Conservation (phyloP, 2,113 vertebrate genomes). For the Orcinus orca region DNA sequence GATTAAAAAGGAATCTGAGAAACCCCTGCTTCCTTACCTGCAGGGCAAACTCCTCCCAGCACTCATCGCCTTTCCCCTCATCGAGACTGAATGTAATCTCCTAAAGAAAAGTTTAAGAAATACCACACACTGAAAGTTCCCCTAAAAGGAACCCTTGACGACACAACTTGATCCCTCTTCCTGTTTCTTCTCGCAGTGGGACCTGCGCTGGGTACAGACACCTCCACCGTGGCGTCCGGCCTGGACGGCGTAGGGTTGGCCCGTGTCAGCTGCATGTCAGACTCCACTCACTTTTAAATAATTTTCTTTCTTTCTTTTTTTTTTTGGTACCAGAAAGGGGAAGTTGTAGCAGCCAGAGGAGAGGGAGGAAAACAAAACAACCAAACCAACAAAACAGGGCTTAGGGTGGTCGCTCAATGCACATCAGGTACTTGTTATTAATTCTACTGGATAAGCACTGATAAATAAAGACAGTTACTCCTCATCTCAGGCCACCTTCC, state of each 20-base stretch:
- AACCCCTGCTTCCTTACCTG: background rate
- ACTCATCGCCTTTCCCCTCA: background rate
- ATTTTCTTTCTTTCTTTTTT: background rate
- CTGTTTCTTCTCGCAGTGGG: background rate
- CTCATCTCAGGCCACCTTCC: background rate
- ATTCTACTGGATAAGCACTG: constrained; percentile 78
- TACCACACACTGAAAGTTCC: constrained; percentile 2
- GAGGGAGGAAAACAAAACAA: constrained; percentile 57
- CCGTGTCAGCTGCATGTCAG: background rate
- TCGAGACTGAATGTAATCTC: constrained; percentile 43
- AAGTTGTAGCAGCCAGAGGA: constrained; percentile 49
- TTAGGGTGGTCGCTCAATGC: constrained; percentile 54
- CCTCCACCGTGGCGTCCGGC: background rate
- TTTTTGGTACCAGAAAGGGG: constrained; percentile 18
- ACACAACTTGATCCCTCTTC: background rate
- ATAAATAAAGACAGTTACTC: constrained; percentile 78
- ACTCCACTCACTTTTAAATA: background rate
- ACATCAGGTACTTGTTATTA: constrained; percentile 59
- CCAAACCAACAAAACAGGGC: constrained; percentile 63
- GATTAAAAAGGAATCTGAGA: constrained; percentile 11
- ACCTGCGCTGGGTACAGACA: background rate
- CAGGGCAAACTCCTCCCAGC: background rate
- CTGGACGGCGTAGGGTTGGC: background rate
- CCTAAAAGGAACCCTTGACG: background rate
- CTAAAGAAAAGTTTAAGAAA: constrained; percentile 60